Conservation (phyloP, 2,888 invertebrate genomes). For the Folsomia candida region DNA sequence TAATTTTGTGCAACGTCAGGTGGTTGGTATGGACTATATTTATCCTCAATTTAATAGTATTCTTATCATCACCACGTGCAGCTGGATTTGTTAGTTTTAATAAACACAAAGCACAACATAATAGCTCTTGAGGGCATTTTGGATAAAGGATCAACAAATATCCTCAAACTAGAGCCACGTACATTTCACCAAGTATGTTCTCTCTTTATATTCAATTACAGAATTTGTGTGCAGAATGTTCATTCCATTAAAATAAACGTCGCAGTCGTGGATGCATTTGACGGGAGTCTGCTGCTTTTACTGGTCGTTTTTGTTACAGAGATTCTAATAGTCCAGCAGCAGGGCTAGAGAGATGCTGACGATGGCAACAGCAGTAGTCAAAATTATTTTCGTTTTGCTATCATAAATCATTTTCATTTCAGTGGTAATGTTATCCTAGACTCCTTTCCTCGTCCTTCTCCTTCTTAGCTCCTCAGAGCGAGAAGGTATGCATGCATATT, state of each 20-base stretch:
- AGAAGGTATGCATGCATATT: background rate
- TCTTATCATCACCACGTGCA: too few relatives aligned
- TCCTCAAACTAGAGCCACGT: too few relatives aligned
- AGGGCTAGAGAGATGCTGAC: background rate
- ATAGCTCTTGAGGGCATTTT: too few relatives aligned
- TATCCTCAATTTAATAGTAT: too few relatives aligned
- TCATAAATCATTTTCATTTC: constrained; percentile 8
- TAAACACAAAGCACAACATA: too few relatives aligned
- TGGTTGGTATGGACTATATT: too few relatives aligned
- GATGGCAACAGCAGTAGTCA: background rate
- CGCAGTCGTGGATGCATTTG: background rate
- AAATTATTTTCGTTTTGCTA: background rate
- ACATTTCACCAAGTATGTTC: too few relatives aligned
- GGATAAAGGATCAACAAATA: too few relatives aligned
- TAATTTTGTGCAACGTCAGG: too few relatives aligned
- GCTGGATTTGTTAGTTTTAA: too few relatives aligned
- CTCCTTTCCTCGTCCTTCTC: background rate
- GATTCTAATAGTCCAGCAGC: too few relatives aligned
- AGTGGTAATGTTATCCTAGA: background rate
- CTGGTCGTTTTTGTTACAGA: background rate
- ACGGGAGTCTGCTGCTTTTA: background rate
- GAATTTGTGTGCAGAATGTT: background rate
- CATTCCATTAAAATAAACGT: background rate
- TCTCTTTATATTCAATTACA: background rate
- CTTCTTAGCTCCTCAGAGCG: background rate